Evolutionary conservation across 2,113 vertebrate genomes (phyloP).

Genomic region (Orthonyx spaldingii): DNA sequence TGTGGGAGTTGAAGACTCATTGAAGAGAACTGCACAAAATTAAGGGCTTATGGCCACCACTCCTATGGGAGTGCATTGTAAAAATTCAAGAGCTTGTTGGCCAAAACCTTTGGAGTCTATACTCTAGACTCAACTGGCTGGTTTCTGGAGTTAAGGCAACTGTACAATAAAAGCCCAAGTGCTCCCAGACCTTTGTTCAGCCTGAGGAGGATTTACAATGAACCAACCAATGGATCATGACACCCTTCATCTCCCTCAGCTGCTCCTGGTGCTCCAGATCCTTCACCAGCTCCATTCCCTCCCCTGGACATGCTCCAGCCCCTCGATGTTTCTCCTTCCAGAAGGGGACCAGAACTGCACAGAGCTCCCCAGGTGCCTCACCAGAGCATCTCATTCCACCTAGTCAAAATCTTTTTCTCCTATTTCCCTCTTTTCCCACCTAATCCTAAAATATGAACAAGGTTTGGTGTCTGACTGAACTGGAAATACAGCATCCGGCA

Average conservation of each 20-base stretch:
- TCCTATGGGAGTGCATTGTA: not conserved
- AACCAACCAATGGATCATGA: not conserved
- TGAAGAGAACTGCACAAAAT: not conserved
- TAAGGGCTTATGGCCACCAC: not conserved
- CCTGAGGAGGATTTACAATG: not conserved
- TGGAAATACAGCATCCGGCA: not conserved
- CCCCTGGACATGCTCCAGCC: not conserved
- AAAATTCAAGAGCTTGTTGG: not conserved
- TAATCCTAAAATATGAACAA: not conserved
- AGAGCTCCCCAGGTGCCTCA: not conserved
- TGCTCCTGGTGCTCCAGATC: not conserved
- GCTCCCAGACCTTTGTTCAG: not conserved
- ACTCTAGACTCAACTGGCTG: not conserved
- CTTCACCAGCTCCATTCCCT: not conserved
- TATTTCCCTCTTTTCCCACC: not conserved
- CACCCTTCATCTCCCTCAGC: not conserved
- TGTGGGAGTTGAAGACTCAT: not conserved
- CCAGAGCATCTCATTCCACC: not conserved
- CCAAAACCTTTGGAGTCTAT: not conserved
- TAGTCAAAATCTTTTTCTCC: not conserved
- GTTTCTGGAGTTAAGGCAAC: not conserved
- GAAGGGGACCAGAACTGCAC: not conserved
- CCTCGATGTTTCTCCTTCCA: not conserved
- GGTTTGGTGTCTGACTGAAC: not conserved
- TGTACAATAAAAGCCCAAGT: not conserved